Base-by-base conservation (phyloP, 2,113 vertebrate genomes). In the Tachysurus vachellii region DNA sequence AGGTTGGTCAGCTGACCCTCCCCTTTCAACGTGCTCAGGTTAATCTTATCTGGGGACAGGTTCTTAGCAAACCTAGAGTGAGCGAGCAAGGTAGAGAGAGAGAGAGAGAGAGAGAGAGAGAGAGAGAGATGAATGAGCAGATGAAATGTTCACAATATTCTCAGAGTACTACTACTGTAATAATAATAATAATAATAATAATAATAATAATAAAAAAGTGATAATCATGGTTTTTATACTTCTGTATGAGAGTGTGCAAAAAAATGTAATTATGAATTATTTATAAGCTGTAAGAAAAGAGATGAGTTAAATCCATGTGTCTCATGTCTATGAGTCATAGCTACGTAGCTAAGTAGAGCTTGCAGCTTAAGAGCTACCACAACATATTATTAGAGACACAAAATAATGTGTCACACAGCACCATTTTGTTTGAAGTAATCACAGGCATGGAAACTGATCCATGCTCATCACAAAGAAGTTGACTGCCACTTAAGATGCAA, bases 41-140 rank as follows among this genome's bases (percentile, higher is more conserved):
- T 99, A 94, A 99, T 99, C 95, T 99, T 99, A 94, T 99, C 98
- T 82, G 98, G 98, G 7, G 98, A 99, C 89, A 99, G 95, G 93
- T 99, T 99, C 95, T 99, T 99, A 85, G 98, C 98, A 95, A 99
- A 99, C 94, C 98, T 99, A 91, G 86, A 81, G 61, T n/a, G 76
- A 77, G 70, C 3, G 54, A 95, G 91, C 21, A 89, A 85, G 93
- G 91, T 7, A 36, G 31, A 77, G 10, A 82, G 54, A 66, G 57
- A 66, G 64, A 17, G 75, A 71, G 50, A 76, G 1, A 14, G 70
- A 53, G 44, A 64, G 26, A 19, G 14, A 59, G 50, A 80, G 21
- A 80, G 28, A n/a, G 13, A 28, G 36, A 57, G 8, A 16, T 26
- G 4, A 19, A 31, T 21, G 2, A 53, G 23, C 42, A 77, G 3